phyloP scores from a whole-genome alignment of 2,888 invertebrate species.

The Antheraea yamamai region DNA sequence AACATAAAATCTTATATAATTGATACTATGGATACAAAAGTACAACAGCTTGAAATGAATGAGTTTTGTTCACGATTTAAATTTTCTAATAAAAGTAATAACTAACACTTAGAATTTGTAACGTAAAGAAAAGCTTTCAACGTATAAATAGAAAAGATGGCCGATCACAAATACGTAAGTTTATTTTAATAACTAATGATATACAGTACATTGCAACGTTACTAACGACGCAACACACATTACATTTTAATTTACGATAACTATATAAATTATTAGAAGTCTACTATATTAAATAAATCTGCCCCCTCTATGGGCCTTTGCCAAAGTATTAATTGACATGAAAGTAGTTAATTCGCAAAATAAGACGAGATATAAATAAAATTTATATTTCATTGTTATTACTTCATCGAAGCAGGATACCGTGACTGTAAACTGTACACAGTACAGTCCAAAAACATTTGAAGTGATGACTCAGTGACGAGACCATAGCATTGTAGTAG shows the following conservation, averaged over 20 bases:
- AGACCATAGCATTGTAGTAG: too few species aligned
- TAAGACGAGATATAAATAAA: not conserved
- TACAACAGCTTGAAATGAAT: not conserved
- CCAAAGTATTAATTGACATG: not conserved
- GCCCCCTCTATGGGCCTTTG: not conserved
- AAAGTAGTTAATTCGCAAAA: not conserved
- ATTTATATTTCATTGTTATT: not conserved
- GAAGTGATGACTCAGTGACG: too few species aligned
- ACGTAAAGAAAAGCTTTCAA: too few species aligned
- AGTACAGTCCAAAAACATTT: too few species aligned
- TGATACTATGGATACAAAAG: too few species aligned
- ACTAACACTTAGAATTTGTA: not conserved
- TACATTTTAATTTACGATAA: not conserved
- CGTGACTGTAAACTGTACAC: too few species aligned
- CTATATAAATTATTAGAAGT: not conserved
- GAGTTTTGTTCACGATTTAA: not conserved
- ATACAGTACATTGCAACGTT: not conserved
- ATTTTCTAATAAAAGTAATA: not conserved
- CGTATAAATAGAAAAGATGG: too few species aligned
- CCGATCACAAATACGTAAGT: not conserved
- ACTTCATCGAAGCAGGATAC: not conserved
- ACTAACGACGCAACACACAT: not conserved
- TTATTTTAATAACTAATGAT: not conserved
- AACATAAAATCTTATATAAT: too few species aligned
- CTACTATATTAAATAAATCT: not conserved